Evolutionary conservation across 2,888 invertebrate species (phyloP).

Genomic region (Ochlodes sylvanus): DNA sequence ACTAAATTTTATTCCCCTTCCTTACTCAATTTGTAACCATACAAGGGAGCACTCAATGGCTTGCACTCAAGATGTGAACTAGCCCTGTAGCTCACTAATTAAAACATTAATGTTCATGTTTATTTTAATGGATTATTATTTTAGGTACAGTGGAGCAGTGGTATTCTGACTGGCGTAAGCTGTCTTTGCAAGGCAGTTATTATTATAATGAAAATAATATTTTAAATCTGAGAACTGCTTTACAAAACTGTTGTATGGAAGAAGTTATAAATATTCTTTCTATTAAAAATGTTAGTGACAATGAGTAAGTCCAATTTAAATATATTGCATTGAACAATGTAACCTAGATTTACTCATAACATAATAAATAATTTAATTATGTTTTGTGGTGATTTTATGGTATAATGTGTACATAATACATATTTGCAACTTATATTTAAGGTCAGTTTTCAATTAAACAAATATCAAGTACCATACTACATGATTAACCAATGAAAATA

Average conservation of each 20-base stretch:
- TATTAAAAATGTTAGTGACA: neutral
- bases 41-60: too few relatives aligned
- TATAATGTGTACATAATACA: too few relatives aligned
- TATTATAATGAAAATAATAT: conserved; percentile 49
- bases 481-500: neutral
- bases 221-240: conserved; percentile 53
- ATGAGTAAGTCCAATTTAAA: neutral
- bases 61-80: too few relatives aligned
- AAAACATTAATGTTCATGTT: neutral
- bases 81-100: too few relatives aligned
- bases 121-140: conserved; percentile 13
- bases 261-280: conserved; percentile 56
- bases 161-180: conserved; percentile 66
- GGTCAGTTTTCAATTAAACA: too few relatives aligned
- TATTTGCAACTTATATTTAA: too few relatives aligned
- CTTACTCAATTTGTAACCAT: too few relatives aligned
- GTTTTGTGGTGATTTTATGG: too few relatives aligned
- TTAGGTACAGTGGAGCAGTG: conserved; percentile 68
- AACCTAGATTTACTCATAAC: too few relatives aligned
- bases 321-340: neutral
- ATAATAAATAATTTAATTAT: too few relatives aligned
- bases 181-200: conserved; percentile 57
- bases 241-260: conserved; percentile 58
- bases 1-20: too few relatives aligned
- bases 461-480: neutral